phyloP scores from a whole-genome alignment of 2,113 vertebrate species.

The Scatophagus argus region DNA sequence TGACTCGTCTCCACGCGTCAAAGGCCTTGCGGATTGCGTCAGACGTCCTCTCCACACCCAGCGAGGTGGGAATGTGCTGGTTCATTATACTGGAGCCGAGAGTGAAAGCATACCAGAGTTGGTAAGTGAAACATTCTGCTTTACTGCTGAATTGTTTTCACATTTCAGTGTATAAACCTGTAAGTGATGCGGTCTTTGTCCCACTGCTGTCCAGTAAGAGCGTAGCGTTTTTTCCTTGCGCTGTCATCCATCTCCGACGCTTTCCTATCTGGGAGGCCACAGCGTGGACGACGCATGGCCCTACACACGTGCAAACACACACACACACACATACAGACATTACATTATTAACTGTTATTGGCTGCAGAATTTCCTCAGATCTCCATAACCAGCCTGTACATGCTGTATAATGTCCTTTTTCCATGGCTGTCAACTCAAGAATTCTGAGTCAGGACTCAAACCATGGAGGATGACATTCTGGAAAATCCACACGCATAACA shows the following conservation, averaged over 20 bases:
- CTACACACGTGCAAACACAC: constrained; percentile 69
- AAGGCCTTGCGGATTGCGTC: constrained; percentile 90
- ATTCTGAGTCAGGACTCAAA: too few relatives aligned
- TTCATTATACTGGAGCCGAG: constrained; percentile 88
- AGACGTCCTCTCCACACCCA: constrained; percentile 85
- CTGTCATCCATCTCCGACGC: constrained; percentile 80
- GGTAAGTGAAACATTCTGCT: not conserved
- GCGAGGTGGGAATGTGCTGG: constrained; percentile 82
- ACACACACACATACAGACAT: constrained; percentile 5
- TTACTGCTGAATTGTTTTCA: rapidly evolving
- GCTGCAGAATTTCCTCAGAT: not conserved
- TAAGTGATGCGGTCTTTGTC: constrained; percentile 89
- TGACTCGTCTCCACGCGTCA: constrained; percentile 89
- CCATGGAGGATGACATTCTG: too few relatives aligned
- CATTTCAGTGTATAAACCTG: constrained; percentile 82
- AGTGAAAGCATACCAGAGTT: not conserved
- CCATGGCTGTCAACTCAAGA: not conserved
- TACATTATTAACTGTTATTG: not conserved
- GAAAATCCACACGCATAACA: too few relatives aligned
- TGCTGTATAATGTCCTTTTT: not conserved
- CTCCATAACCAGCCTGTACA: not conserved
- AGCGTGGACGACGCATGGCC: constrained; percentile 94
- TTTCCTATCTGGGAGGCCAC: constrained; percentile 91
- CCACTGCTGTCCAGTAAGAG: constrained; percentile 92
- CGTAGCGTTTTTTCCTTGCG: constrained; percentile 88